Evolutionary conservation across 1,140 invertebrate species (phyloP), one percentile per base, ranked within the genome.

Genomic region (Cepaea nemoralis): DNA sequence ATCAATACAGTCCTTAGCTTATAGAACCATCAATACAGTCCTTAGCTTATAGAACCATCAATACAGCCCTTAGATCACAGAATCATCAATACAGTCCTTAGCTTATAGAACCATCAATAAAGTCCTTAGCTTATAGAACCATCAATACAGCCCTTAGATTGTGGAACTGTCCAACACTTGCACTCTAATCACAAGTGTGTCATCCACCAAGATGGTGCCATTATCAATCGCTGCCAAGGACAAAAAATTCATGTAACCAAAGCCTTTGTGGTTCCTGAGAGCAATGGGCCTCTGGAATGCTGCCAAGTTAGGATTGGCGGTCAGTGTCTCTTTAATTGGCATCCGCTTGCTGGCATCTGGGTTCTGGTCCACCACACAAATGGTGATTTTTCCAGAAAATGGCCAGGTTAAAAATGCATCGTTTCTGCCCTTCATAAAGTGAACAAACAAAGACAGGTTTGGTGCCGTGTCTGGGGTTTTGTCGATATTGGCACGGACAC

Each of bases 331-430:
- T 6, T 82, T 83, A 0, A 91, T 86, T 82, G 89, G 84, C 35
- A 84, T 83, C 37, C 88, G 71, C 37, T 83, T 40, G 81, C 86
- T 86, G 77, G 79, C 86, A 22, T 82, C 71, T n/a, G 79, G 83
- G 87, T 95, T 91, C 74, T 92, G 91, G 84, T 92, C 91, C 27
- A 92, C 80, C 40, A 92, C 84, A 10, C 93, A 94, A 81, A 97
- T 93, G 27, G 93, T 94, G 66, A 97, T 95, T 85, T 94, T 93
- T 0, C 96, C 96, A 87, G 93, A 94, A 91, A 98, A 97, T 0
- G 95, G 95, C 96, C 96, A 97, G 77, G 95, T 94, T n/a, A 97
- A 88, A 59, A 94, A 94, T 80, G 95, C 94, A 89, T 98, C 96
- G 90, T 95, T 95, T 80, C 96, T 95, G 0, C 96, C 95, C 90